phyloP scores from a whole-genome alignment of 2,888 invertebrate species.

The Parasteatoda lunata region DNA sequence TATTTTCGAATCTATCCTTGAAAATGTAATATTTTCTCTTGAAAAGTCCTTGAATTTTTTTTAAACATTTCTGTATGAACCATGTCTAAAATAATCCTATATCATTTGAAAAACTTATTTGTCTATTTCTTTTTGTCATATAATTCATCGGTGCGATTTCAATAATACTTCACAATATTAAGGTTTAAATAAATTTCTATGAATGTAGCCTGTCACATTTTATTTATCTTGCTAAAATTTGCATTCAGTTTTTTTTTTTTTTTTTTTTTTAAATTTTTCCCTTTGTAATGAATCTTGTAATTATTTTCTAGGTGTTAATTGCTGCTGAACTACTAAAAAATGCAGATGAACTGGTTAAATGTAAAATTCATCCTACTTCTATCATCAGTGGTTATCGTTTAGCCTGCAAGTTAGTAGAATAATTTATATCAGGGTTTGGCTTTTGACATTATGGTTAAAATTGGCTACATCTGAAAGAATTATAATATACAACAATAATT shows the following conservation, averaged over 20 bases:
- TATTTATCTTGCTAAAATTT: background rate
- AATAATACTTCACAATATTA: background rate
- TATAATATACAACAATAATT: background rate
- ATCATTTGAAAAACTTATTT: too few species aligned
- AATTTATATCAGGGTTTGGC: background rate
- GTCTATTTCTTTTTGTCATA: background rate
- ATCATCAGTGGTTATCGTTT: constrained; percentile 98
- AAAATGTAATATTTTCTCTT: too few species aligned
- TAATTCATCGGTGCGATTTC: background rate
- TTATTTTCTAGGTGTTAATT: constrained; percentile 78
- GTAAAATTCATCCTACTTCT: constrained; percentile 99
- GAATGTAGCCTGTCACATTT: background rate
- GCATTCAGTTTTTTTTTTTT: background rate
- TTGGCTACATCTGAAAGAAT: background rate
- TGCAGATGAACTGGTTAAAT: constrained; percentile 98
- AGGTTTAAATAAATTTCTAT: background rate
- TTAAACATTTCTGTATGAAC: too few species aligned
- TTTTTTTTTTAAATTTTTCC: background rate
- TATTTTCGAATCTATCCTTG: too few species aligned
- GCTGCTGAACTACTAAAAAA: constrained; percentile 87
- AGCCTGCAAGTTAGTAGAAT: constrained; percentile 88
- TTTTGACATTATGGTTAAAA: too few species aligned
- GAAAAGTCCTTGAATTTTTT: too few species aligned
- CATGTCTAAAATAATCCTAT: too few species aligned
- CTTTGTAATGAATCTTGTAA: background rate